These are phyloP conservation scores for Chelon auratus DNA, from an alignment of 2,797 vertebrate genomes.

Conservation along the genomic window DNA sequence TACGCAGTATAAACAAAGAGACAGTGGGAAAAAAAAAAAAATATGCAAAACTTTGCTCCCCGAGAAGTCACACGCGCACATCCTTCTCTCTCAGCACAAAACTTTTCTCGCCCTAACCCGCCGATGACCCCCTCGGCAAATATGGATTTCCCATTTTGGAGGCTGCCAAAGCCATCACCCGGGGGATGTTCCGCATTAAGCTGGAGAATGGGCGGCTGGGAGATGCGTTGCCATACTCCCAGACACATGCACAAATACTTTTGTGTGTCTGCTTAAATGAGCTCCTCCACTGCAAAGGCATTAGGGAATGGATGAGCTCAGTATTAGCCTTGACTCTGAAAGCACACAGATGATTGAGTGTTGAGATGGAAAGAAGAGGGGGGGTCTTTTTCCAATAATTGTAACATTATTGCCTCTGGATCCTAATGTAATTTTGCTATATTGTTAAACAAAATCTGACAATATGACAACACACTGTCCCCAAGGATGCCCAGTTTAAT, in stretches of 20 bases:
- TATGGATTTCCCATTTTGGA: conserved; percentile 88
- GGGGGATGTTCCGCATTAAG: conserved; percentile 89
- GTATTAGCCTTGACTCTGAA: conserved; percentile 85
- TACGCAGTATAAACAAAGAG: conserved; percentile 74
- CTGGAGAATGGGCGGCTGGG: conserved; percentile 83
- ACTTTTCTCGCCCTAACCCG: conserved; percentile 84
- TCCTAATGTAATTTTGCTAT: conserved; percentile 85
- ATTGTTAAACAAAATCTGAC: conserved; percentile 86
- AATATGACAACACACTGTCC: conserved; percentile 84
- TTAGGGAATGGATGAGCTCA: conserved; percentile 86
- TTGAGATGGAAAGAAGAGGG: conserved; percentile 59
- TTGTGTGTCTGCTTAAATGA: conserved; percentile 87
- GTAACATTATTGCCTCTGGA: conserved; percentile 84
- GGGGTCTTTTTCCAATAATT: conserved; percentile 79
- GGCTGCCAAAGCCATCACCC: conserved; percentile 88
- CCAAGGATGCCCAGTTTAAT: conserved; percentile 78
- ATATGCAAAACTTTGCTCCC: conserved; percentile 81
- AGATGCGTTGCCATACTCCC: conserved; percentile 84
- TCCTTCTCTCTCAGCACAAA: conserved; percentile 76
- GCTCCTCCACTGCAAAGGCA: conserved; percentile 84
- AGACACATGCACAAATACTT: conserved; percentile 88
- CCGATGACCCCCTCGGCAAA: conserved; percentile 85
- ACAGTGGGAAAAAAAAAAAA: conserved; percentile 41
- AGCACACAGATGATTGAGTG: conserved; percentile 82
- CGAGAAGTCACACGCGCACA: conserved; percentile 76